Evolutionary conservation across 35 echinoderm and acorn worm genomes (phyloP), one percentile per base, ranked within the genome.

Genomic region (Diadema setosum): DNA sequence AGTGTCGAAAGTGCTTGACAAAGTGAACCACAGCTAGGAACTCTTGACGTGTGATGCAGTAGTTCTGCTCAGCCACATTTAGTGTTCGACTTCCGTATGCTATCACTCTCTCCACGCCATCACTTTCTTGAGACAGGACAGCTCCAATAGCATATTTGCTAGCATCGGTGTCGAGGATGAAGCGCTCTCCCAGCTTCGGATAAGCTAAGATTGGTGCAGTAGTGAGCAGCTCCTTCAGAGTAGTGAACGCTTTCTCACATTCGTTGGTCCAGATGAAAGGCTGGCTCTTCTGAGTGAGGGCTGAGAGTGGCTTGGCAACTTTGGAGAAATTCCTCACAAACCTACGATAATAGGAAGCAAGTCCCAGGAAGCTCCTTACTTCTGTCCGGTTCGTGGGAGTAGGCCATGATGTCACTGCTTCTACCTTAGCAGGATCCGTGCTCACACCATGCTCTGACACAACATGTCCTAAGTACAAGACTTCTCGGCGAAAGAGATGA

Each of bases 111-210:
- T 90, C 93, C 57, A 81, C 46, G 2, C 88, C 92, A 27, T 94
- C 50, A 25, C 84, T 35, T 8, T 84, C 50, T 43, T 94, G 87
- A 0, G 93, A 94, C 40, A 94, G n/a, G n/a, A n/a, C n/a, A n/a
- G n/a, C n/a, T n/a, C n/a, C n/a, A n/a, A n/a, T n/a, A n/a, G n/a
- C n/a, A n/a, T n/a, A n/a, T n/a, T n/a, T n/a, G n/a, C n/a, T n/a
- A n/a, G n/a, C n/a, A n/a, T n/a, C n/a, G n/a, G n/a, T n/a, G n/a
- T n/a, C n/a, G n/a, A n/a, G n/a, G n/a, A n/a, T n/a, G n/a, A n/a
- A n/a, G n/a, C n/a, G n/a, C n/a, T n/a, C n/a, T n/a, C n/a, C n/a
- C n/a, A n/a, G n/a, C n/a, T n/a, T n/a, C n/a, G n/a, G n/a, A n/a
- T n/a, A n/a, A n/a, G n/a, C n/a, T n/a, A n/a, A n/a, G n/a, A n/a